phyloP scores from a whole-genome alignment of 1,140 invertebrate species.

The Drosophila parvula region DNA sequence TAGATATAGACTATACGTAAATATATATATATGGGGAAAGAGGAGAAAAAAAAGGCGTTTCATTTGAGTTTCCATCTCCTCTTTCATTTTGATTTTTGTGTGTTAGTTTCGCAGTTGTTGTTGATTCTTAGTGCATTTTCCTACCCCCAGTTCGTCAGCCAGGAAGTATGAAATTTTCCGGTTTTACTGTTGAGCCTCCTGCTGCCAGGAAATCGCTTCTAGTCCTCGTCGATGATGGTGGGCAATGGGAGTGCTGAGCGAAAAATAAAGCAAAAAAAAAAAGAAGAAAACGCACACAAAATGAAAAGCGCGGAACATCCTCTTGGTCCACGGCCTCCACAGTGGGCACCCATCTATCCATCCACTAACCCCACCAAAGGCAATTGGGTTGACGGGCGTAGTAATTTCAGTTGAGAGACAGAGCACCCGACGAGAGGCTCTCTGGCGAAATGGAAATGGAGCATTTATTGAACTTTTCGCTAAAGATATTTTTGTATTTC shows the following conservation, averaged over 20 bases:
- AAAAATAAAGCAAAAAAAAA: not conserved
- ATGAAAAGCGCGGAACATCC: slow-evolving; percentile 56
- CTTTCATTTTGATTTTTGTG: slow-evolving; percentile 27
- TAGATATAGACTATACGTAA: slow-evolving; percentile 43
- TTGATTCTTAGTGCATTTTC: slow-evolving; percentile 56
- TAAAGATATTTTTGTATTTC: slow-evolving; percentile 73
- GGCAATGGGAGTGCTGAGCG: not conserved
- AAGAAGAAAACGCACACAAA: slow-evolving; percentile 18
- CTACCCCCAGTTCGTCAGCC: slow-evolving; percentile 51
- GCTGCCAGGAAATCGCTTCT: slow-evolving; percentile 72
- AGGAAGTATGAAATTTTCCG: slow-evolving; percentile 80
- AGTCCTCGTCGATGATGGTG: slow-evolving; percentile 3
- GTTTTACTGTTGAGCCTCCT: slow-evolving; percentile 72
- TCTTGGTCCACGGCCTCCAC: slow-evolving; percentile 3
- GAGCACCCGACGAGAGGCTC: slow-evolving; percentile 18
- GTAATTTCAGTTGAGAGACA: slow-evolving; percentile 50
- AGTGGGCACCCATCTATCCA: slow-evolving; percentile 7
- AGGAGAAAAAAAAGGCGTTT: slow-evolving; percentile 48
- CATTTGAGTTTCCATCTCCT: slow-evolving; percentile 46
- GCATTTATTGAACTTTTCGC: slow-evolving; percentile 80
- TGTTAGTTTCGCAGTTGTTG: slow-evolving; percentile 24
- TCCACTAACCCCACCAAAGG: slow-evolving; percentile 39
- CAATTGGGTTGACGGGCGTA: slow-evolving; percentile 70
- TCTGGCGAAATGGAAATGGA: slow-evolving; percentile 69
- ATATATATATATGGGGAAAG: slow-evolving; percentile 19